Conservation (phyloP, 2,113 vertebrate species). For the Perca fluviatilis region DNA sequence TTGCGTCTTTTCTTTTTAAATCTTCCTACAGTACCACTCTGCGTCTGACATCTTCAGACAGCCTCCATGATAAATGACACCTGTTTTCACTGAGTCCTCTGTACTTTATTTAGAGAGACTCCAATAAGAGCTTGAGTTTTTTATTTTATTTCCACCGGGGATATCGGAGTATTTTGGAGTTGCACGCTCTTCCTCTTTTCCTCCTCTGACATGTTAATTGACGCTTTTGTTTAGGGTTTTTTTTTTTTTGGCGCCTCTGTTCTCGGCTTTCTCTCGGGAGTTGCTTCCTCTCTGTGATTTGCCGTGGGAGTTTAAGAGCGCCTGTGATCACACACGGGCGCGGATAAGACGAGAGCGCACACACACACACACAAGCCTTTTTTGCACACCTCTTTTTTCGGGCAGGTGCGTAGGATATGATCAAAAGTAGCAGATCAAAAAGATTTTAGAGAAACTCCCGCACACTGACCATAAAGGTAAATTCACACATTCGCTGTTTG, state of each 20-base stretch:
- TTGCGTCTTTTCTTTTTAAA: background rate
- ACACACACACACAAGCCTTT: too few species aligned
- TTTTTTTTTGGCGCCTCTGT: slow-evolving; percentile 27
- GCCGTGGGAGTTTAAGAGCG: slow-evolving; percentile 62
- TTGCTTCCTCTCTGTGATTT: slow-evolving; percentile 54
- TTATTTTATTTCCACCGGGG: slow-evolving; percentile 29
- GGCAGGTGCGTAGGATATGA: too few species aligned
- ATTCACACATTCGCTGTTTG: too few species aligned
- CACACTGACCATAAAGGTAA: too few species aligned
- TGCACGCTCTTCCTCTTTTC: background rate
- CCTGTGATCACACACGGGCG: slow-evolving; percentile 61
- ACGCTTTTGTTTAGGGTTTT: slow-evolving; percentile 35
- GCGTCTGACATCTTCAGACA: background rate
- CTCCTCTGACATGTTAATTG: slow-evolving; percentile 71
- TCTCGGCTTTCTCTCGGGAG: slow-evolving; percentile 53
- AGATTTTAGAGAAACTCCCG: too few species aligned
- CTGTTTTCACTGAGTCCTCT: background rate
- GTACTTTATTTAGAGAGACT: background rate
- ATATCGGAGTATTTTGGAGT: slow-evolving; percentile 32
- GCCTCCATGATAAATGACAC: background rate
- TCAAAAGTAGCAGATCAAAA: too few species aligned
- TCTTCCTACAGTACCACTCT: background rate
- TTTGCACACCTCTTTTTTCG: too few species aligned
- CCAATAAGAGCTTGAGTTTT: background rate
- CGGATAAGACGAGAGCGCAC: background rate